phyloP scores from a whole-genome alignment of 2,888 invertebrate genomes.

The Ophraella communa region DNA sequence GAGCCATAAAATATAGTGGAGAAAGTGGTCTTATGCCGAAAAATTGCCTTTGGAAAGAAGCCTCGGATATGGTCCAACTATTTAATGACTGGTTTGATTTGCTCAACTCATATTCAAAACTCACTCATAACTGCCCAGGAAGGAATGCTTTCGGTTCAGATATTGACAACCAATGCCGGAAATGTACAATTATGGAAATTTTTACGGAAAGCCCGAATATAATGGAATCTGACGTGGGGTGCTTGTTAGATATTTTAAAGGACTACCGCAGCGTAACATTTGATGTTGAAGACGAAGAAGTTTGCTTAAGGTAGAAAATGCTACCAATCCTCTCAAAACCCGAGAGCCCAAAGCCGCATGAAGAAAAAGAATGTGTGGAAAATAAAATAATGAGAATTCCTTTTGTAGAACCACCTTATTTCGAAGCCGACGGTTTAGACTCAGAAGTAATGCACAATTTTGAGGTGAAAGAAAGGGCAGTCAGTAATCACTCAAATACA shows the following conservation, averaged over 20 bases:
- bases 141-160: not conserved
- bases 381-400: not conserved
- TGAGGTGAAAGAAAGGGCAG: too few species aligned
- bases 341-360: not conserved
- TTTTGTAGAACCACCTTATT: not conserved
- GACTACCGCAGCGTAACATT: not conserved
- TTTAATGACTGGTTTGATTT: not conserved
- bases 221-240: too few species aligned
- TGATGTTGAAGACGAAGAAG: not conserved
- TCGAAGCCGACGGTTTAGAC: not conserved
- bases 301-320: not conserved
- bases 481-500: too few species aligned
- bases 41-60: not conserved
- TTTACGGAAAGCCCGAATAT: too few species aligned
- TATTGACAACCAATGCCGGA: not conserved
- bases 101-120: not conserved
- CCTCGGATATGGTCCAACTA: not conserved
- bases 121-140: not conserved
- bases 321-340: not conserved
- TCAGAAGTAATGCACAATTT: too few species aligned
- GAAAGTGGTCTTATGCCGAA: constrained; percentile 8
- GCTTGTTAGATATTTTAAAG: not conserved
- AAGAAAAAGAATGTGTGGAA: not conserved
- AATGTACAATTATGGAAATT: not conserved
- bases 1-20: not conserved